Conservation (phyloP, 1,140 invertebrate genomes). For the Eriocheir sinensis region DNA sequence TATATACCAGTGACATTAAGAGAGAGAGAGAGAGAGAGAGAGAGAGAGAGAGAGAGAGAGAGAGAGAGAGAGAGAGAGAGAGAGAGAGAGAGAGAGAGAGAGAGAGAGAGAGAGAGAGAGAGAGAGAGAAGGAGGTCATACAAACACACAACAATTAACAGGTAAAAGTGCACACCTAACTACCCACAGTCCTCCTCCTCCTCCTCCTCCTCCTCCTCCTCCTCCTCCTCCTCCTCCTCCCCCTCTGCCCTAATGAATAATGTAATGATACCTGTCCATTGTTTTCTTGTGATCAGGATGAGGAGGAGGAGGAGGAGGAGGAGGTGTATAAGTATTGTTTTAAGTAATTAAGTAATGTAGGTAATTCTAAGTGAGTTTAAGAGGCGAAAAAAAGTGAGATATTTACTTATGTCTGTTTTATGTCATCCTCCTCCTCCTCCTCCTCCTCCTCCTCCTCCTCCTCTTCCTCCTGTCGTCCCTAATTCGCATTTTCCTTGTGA, state of each 20-base stretch:
- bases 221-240: background rate
- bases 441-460: constrained; percentile 25
- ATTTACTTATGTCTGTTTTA: too few species aligned
- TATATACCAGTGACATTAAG: background rate
- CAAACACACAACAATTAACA: background rate
- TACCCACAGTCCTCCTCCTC: background rate
- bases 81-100: background rate
- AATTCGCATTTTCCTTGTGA: background rate
- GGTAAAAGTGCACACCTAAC: background rate
- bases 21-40: background rate
- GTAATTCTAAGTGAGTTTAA: too few species aligned
- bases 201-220: background rate
- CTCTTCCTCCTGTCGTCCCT: background rate
- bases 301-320: too few species aligned
- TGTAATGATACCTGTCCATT: too few species aligned
- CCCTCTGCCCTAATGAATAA: too few species aligned
- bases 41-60: background rate
- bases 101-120: constrained; percentile 13
- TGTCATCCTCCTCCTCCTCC: background rate
- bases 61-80: background rate
- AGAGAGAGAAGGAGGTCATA: background rate
- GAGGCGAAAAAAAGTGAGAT: too few species aligned
- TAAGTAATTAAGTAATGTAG: too few species aligned
- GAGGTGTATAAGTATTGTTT: too few species aligned
- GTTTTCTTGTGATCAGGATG: too few species aligned